These are phyloP conservation scores for Galerucella calmariensis DNA, from an alignment of 2,888 invertebrate genomes.

Conservation along the genomic window DNA sequence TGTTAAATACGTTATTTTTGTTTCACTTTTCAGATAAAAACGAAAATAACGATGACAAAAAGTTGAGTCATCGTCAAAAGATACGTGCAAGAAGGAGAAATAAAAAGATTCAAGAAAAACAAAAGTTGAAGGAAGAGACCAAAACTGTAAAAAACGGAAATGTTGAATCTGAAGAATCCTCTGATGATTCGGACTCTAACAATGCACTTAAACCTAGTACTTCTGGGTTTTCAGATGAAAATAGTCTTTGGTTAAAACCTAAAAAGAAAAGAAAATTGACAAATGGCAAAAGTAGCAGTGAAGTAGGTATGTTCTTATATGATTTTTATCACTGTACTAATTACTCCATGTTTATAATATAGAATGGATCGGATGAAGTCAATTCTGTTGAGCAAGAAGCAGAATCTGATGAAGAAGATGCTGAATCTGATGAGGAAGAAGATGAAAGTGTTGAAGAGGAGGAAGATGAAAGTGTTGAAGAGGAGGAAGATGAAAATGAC, in stretches of 20 bases:
- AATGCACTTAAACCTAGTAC: constrained; percentile 47
- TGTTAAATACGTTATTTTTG: background rate
- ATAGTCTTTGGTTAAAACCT: constrained; percentile 76
- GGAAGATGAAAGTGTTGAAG: constrained; percentile 53
- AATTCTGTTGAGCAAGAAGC: background rate
- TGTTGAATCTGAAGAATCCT: constrained; percentile 42
- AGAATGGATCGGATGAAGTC: constrained; percentile 8
- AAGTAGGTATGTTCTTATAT: constrained; percentile 3
- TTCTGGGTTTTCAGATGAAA: constrained; percentile 77
- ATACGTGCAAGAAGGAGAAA: constrained; percentile 54
- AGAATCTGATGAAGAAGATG: constrained; percentile 43
- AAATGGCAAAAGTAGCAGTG: constrained; percentile 56
- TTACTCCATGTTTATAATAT: no score
- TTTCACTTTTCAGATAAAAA: constrained; percentile 64
- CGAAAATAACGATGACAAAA: constrained; percentile 63
- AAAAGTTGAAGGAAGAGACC: constrained; percentile 40
- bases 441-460: constrained; percentile 58
- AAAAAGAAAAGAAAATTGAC: constrained; percentile 64
- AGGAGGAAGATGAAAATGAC: constrained; percentile 46
- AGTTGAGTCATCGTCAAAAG: constrained; percentile 69
- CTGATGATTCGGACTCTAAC: constrained; percentile 56
- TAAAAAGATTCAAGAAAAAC: constrained; percentile 53
- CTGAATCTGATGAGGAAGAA: constrained; percentile 47
- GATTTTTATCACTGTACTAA: no score
- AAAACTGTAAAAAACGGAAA: constrained; percentile 39